A percentile compares a stretch with the other conserved stretches of the same genome.
These are phyloP conservation scores for Nomada ruficornis DNA, from an alignment of 2,888 invertebrate genomes.

Conservation along the genomic window DNA sequence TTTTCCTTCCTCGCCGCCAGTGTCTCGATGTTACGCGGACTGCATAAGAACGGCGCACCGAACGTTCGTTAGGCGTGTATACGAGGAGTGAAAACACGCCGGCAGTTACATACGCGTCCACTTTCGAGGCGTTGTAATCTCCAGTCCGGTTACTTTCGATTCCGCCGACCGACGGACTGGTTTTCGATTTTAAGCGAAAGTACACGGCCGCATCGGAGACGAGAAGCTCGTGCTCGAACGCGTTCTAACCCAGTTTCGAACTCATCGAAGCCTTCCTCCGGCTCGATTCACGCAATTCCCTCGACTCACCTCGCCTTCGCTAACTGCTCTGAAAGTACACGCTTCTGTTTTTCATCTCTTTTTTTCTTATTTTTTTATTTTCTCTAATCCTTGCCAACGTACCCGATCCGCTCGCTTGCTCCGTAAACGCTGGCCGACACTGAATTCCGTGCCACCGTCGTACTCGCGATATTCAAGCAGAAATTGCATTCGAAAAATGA, in stretches of 20 bases:
- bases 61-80: background rate
- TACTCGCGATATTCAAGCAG: too few species aligned
- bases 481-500: too few species aligned
- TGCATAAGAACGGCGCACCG: background rate
- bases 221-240: conserved; percentile 57
- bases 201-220: conserved; percentile 47
- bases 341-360: conserved; percentile 11
- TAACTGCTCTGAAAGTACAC: conserved; percentile 48
- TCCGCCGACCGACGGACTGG: conserved; percentile 55
- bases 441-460: too few species aligned
- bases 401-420: too few species aligned
- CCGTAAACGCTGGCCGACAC: too few species aligned
- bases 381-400: conserved; percentile 14
- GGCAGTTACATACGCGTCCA: conserved; percentile 13
- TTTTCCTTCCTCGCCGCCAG: too few species aligned
- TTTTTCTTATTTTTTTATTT: too few species aligned
- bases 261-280: conserved; percentile 32
- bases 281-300: conserved; percentile 22
- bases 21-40: conserved; percentile 23
- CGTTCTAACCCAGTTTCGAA: conserved; percentile 58
- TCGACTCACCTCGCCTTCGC: conserved; percentile 44
- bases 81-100: conserved; percentile 31
- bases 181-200: conserved; percentile 70
- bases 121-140: conserved; percentile 60
- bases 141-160: conserved; percentile 64